Evolutionary conservation across 2,113 vertebrate species (phyloP), one percentile per base, ranked within the genome.

Genomic region (Aspiorhynchus laticeps): DNA sequence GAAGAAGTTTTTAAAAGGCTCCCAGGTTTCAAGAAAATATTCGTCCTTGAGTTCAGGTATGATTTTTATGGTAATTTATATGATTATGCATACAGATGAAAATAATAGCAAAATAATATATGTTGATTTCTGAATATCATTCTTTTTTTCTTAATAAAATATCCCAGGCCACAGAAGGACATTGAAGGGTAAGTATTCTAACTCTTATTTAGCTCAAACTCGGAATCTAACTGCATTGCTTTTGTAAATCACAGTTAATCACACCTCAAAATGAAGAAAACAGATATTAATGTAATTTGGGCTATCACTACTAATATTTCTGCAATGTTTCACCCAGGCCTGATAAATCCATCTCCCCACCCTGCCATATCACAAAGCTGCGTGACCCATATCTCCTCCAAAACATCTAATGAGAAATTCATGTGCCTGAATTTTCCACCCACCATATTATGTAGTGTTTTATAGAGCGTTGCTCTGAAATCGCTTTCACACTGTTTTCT

Each of bases 41-140:
- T 85, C 46, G 89, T 99, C 7, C 89, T 97, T 67, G 95, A 97
- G 85, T 97, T 97, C 94, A 98, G 97, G 98, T 98, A 95, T 84
- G 88, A 12, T 59, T 59, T n/a, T 31, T 15, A 46, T 43, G 12
- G 19, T 77, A n/a, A 15, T 36, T 59, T 21, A 24, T 19, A 69
- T 71, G 51, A 86, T 67, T 28, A 33, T 43, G 24, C 76, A 26
- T 21, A 56, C 61, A 43, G 12, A 41, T 87, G 36, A 71, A 67
- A 75, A 28, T 73, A n/a, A 17, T 78, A 1, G 1, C 19, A 71
- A 28, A 21, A 21, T 21, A 81, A 56, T 48, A 67, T 48, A 69
- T 67, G 19, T n/a, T 83, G 11, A 75, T 51, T 81, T 24, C 24
- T 41, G 71, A 86, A 0, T 88, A 41, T 86, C 88, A 36, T 90